These are phyloP conservation scores for Anableps anableps DNA, from an alignment of 2,797 vertebrate genomes.

Conservation along the genomic window DNA sequence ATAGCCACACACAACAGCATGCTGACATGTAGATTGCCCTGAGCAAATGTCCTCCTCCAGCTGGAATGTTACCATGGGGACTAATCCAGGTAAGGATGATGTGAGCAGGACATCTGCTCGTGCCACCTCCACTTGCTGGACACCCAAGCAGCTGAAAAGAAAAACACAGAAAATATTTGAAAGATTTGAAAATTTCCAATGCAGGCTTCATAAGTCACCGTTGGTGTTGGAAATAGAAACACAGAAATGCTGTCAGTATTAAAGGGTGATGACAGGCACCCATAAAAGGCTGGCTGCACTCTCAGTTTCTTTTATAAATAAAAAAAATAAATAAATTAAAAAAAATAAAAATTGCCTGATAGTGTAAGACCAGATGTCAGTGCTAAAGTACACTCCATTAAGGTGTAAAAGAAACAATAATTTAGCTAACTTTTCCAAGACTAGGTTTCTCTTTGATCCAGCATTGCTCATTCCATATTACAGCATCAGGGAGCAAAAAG, in stretches of 20 bases:
- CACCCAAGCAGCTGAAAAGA: constrained; percentile 49
- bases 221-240: neutral
- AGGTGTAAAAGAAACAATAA: neutral
- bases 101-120: constrained; percentile 81
- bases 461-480: constrained; percentile 1
- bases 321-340: no score
- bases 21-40: constrained; percentile 53
- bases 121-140: constrained; percentile 59
- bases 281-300: neutral
- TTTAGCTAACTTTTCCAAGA: neutral
- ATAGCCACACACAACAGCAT: constrained; percentile 35
- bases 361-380: neutral
- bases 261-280: constrained; percentile 30
- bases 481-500: constrained; percentile 18
- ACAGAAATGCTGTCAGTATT: constrained; percentile 1
- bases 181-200: neutral
- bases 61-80: constrained; percentile 79
- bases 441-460: neutral
- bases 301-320: neutral
- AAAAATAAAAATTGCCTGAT: neutral
- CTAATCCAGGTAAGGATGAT: constrained; percentile 83
- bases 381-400: neutral
- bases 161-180: constrained; percentile 1
- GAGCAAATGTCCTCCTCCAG: constrained; percentile 74
- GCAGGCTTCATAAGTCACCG: neutral